A percentile compares a stretch with the other conserved stretches of the same genome.
phyloP scores from a whole-genome alignment of 2,797 vertebrate genomes.

The Anguilla anguilla region DNA sequence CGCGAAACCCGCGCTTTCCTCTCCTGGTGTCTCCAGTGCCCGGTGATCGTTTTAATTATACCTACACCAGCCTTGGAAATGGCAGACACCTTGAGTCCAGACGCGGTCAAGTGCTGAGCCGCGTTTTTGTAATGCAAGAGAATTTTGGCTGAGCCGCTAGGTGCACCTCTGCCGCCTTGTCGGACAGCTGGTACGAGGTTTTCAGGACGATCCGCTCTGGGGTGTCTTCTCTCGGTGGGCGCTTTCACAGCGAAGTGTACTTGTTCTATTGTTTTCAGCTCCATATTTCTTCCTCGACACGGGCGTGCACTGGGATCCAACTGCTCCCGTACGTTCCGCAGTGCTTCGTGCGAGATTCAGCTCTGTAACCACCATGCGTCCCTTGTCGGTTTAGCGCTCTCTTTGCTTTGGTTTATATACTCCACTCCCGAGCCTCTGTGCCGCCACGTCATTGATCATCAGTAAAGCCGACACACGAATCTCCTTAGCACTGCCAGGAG shows the following conservation, averaged over 20 bases:
- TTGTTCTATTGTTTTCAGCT: conserved; percentile 70
- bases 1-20: conserved; percentile 42
- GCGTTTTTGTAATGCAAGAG: conserved; percentile 22
- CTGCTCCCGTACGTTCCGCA: conserved; percentile 8
- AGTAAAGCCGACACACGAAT: background rate
- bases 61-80: conserved; percentile 58
- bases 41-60: conserved; percentile 61
- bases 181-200: conserved; percentile 36
- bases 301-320: conserved; percentile 42
- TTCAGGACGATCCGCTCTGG: conserved; percentile 49
- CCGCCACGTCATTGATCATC: conserved; percentile 58
- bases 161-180: background rate
- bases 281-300: conserved; percentile 50
- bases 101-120: conserved; percentile 41
- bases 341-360: conserved; percentile 13
- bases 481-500: background rate
- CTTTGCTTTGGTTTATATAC: conserved; percentile 41
- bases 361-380: conserved; percentile 16
- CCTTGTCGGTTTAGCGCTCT: background rate
- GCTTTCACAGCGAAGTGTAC: conserved; percentile 63
- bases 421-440: background rate
- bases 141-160: background rate
- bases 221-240: conserved; percentile 62
- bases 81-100: conserved; percentile 46
- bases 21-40: conserved; percentile 59